These are phyloP conservation scores for Aythya fuligula DNA, from an alignment of 2,797 vertebrate species.

Conservation along the genomic window DNA sequence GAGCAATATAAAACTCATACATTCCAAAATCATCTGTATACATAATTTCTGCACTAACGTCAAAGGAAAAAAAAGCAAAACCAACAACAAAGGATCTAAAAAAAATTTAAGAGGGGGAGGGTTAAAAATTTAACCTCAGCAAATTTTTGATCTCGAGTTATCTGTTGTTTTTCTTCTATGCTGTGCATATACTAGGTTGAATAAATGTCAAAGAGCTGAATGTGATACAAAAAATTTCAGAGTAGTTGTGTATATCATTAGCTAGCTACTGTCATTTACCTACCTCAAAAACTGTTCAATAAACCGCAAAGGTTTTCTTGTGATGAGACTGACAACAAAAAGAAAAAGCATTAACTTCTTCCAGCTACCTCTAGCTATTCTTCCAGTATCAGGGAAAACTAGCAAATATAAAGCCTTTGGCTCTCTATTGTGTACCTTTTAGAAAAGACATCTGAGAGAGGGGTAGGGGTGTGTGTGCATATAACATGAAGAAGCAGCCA, in stretches of 20 bases:
- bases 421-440: not conserved
- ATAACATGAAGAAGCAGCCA: not conserved
- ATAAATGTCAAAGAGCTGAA: too few relatives aligned
- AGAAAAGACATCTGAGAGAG: not conserved
- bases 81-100: not conserved
- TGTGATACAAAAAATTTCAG: not conserved
- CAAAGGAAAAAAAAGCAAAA: conserved; percentile 27
- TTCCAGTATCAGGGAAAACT: not conserved
- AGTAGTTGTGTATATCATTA: not conserved
- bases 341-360: not conserved
- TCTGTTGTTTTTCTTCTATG: not conserved
- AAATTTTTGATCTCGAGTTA: not conserved
- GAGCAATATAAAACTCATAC: conserved; percentile 1
- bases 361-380: not conserved
- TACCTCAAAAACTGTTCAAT: conserved; percentile 35
- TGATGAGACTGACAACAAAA: not conserved
- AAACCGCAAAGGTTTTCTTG: not conserved
- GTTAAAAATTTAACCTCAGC: conserved; percentile 7
- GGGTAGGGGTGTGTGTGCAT: too few relatives aligned
- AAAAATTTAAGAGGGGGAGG: not conserved
- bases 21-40: conserved; percentile 2
- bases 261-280: not conserved
- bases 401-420: not conserved
- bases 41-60: conserved; percentile 3
- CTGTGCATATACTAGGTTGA: too few relatives aligned